These are phyloP conservation scores for Ammodytes marinus DNA, from an alignment of 2,113 vertebrate genomes.

Conservation along the genomic window DNA sequence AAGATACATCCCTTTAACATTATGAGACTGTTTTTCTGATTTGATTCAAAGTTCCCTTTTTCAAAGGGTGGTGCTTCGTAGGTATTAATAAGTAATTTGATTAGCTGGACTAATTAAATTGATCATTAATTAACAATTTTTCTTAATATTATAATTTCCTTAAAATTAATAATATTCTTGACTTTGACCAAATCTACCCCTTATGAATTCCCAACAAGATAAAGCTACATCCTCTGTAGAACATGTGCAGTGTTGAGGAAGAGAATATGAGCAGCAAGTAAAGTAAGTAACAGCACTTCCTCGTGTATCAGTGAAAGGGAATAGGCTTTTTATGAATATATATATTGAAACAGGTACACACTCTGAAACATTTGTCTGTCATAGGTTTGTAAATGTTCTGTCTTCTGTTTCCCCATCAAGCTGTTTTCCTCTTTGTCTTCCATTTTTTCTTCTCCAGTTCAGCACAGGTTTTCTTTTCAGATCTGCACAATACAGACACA, in stretches of 20 bases:
- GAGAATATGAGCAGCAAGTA: background rate
- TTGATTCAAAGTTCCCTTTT: too few species aligned
- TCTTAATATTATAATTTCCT: too few species aligned
- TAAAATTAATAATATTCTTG: too few species aligned
- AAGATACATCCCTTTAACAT: too few species aligned
- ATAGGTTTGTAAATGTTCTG: too few species aligned
- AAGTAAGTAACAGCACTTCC: background rate
- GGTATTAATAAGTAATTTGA: too few species aligned
- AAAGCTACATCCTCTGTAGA: background rate
- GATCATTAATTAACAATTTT: too few species aligned
- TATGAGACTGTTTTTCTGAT: too few species aligned
- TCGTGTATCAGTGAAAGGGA: background rate
- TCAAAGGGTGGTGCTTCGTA: too few species aligned
- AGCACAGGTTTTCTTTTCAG: background rate
- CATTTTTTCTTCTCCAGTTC: background rate
- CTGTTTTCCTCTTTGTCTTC: slow-evolving; percentile 20
- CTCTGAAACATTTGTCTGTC: too few species aligned
- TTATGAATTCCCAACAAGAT: background rate
- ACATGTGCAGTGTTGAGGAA: background rate
- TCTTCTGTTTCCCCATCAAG: background rate
- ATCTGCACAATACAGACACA: slow-evolving; percentile 21
- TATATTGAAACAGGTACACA: background rate
- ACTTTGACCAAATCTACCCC: too few species aligned
- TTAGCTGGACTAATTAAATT: too few species aligned
- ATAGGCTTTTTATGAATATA: background rate